Percentiles rank a stretch among this genome's conserved stretches.
Evolutionary conservation across 2,888 invertebrate species (phyloP).

Genomic region (Diaprepes abbreviatus): DNA sequence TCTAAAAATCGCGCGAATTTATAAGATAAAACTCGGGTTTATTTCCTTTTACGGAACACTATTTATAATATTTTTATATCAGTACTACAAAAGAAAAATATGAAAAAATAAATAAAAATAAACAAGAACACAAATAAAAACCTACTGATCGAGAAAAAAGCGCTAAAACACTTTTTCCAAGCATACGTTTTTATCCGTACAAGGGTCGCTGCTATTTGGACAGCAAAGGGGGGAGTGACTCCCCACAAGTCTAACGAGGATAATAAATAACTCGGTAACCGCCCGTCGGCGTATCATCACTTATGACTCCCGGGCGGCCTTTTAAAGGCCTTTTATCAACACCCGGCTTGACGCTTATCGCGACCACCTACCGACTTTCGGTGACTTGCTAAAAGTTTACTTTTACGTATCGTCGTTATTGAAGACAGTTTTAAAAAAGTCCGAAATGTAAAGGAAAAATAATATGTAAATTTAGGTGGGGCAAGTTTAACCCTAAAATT

Average conservation of each 20-base stretch:
- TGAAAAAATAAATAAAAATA: too few relatives aligned
- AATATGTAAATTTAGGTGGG: too few relatives aligned
- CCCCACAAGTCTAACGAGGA: constrained; percentile 38
- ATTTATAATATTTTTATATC: too few relatives aligned
- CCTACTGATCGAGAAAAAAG: background rate
- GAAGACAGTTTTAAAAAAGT: background rate
- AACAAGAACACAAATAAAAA: too few relatives aligned
- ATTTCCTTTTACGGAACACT: too few relatives aligned
- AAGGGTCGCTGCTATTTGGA: constrained; percentile 20
- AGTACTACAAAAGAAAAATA: too few relatives aligned
- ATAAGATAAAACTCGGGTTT: too few relatives aligned
- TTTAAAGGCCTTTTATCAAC: constrained; percentile 62
- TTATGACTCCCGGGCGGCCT: constrained; percentile 60
- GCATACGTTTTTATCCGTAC: constrained; percentile 25
- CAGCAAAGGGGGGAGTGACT: constrained; percentile 39
- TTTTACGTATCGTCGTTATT: background rate
- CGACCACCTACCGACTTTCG: constrained; percentile 52
- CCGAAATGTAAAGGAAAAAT: too few relatives aligned
- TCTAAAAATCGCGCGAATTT: too few relatives aligned
- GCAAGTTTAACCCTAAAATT: too few relatives aligned
- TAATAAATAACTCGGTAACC: constrained; percentile 47
- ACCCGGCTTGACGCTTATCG: constrained; percentile 60
- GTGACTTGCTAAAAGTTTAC: constrained; percentile 52
- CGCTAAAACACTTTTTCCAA: background rate
- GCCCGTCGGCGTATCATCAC: constrained; percentile 54